These are phyloP conservation scores for Alexandromys fortis DNA, from an alignment of 2,113 vertebrate genomes.

Conservation along the genomic window DNA sequence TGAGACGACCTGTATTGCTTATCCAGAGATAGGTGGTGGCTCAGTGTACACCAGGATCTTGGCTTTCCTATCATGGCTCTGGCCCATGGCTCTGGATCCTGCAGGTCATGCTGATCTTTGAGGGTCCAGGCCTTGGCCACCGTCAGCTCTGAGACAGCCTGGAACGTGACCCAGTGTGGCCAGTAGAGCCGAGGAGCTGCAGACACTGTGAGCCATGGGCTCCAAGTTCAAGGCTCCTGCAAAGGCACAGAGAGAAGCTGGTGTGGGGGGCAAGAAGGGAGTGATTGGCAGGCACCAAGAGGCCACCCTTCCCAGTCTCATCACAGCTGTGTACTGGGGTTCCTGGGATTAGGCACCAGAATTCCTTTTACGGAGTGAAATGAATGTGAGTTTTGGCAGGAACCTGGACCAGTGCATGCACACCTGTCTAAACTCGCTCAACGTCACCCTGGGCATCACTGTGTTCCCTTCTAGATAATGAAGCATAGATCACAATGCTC, in stretches of 20 bases:
- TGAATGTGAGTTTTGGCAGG: neutral
- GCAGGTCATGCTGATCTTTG: slow-evolving; percentile 86
- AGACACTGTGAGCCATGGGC: slow-evolving; percentile 90
- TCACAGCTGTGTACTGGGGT: too few relatives aligned
- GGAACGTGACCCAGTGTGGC: slow-evolving; percentile 84
- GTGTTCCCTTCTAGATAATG: neutral
- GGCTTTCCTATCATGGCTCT: slow-evolving; percentile 85
- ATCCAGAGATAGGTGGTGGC: slow-evolving; percentile 88
- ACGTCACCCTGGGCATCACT: neutral
- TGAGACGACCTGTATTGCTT: slow-evolving; percentile 12
- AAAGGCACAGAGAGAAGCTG: neutral
- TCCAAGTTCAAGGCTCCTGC: slow-evolving; percentile 90
- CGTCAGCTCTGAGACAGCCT: slow-evolving; percentile 86
- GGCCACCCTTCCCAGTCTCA: fast-evolving
- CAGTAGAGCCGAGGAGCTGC: slow-evolving; percentile 87
- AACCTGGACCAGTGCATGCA: neutral
- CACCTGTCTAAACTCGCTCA: neutral
- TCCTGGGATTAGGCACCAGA: neutral
- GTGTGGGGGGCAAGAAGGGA: fast-evolving
- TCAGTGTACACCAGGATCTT: slow-evolving; percentile 87
- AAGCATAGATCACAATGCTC: neutral
- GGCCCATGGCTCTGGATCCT: slow-evolving; percentile 82
- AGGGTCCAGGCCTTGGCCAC: slow-evolving; percentile 87
- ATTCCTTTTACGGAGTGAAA: neutral
- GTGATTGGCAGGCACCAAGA: neutral